Conservation (phyloP, 1,140 invertebrate genomes). For the Polyergus mexicanus region DNA sequence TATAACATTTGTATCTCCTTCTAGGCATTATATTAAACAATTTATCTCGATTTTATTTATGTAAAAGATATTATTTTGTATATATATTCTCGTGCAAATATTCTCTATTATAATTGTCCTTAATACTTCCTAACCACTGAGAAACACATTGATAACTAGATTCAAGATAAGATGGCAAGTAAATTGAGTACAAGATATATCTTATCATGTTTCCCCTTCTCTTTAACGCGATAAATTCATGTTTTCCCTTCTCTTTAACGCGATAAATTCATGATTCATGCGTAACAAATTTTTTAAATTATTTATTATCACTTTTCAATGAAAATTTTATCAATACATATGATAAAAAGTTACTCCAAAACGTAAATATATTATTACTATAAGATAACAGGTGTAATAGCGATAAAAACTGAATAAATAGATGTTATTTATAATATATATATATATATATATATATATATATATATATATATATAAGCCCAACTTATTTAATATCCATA, state of each 20-base stretch:
- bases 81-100: too few relatives aligned
- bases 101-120: neutral
- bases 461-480: neutral
- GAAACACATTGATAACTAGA: slow-evolving; percentile 59
- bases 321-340: slow-evolving; percentile 1
- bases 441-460: neutral
- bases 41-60: slow-evolving; percentile 7
- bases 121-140: neutral
- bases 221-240: slow-evolving; percentile 48
- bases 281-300: neutral
- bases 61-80: neutral
- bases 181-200: slow-evolving; percentile 73
- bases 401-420: slow-evolving; percentile 1
- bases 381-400: neutral
- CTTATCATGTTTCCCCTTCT: slow-evolving; percentile 76
- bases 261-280: neutral
- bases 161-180: slow-evolving; percentile 76
- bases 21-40: slow-evolving; percentile 72
- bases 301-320: neutral
- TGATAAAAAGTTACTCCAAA: neutral
- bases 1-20: slow-evolving; percentile 79
- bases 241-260: slow-evolving; percentile 5
- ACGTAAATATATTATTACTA: neutral
- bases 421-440: neutral
- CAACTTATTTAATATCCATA: neutral